A percentile compares a stretch with the other conserved stretches of the same genome.
These are phyloP conservation scores for Pan paniscus DNA, from an alignment of 2,113 vertebrate species.

Conservation along the genomic window DNA sequence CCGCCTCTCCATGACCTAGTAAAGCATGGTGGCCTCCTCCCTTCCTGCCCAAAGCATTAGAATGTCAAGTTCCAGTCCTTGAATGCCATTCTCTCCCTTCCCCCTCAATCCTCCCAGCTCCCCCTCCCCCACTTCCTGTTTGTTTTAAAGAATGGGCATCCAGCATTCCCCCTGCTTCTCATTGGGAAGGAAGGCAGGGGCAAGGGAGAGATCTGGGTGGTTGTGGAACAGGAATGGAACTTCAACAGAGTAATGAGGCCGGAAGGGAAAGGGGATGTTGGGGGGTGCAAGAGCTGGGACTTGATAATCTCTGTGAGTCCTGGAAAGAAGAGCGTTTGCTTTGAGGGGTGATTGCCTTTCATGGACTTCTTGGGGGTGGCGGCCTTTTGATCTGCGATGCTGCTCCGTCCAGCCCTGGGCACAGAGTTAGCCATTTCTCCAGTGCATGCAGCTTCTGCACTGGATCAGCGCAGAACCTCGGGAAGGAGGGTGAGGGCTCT, in stretches of 20 bases:
- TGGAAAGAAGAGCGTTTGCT: not conserved
- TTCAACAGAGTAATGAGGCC: not conserved
- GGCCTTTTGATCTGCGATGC: not conserved
- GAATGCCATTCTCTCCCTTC: not conserved
- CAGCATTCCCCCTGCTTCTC: not conserved
- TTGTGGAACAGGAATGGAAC: not conserved
- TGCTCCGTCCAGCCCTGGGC: not conserved
- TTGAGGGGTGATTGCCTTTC: not conserved
- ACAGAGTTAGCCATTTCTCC: not conserved
- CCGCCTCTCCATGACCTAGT: fast-evolving
- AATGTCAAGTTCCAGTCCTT: not conserved
- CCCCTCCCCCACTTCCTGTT: not conserved
- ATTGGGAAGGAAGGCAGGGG: not conserved
- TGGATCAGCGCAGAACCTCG: too few relatives aligned
- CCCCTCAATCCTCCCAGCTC: not conserved
- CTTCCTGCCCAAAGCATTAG: not conserved
- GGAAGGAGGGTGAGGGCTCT: not conserved
- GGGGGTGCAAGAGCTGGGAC: not conserved
- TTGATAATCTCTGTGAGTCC: not conserved
- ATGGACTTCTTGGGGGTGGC: not conserved
- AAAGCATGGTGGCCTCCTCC: too few relatives aligned
- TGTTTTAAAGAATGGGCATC: not conserved
- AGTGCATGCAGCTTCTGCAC: not conserved
- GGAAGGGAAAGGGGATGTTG: not conserved
- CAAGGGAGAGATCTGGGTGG: not conserved